Percentiles rank a stretch among this genome's conserved stretches.
phyloP scores from a whole-genome alignment of 1,140 invertebrate species.

The Macrocentrus cingulum region DNA sequence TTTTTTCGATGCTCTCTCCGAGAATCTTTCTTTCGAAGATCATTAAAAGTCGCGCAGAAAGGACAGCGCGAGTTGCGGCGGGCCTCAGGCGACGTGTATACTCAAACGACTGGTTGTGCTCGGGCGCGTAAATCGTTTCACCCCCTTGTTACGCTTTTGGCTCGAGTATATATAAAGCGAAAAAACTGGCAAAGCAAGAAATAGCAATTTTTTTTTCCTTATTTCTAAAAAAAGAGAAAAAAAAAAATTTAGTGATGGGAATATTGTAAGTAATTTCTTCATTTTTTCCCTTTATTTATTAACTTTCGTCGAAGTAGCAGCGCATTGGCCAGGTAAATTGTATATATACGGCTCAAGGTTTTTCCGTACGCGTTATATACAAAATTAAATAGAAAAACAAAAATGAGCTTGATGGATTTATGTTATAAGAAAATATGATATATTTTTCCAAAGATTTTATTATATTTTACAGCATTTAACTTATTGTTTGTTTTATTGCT shows the following conservation, averaged over 20 bases:
- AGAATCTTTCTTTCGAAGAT: conserved; percentile 11
- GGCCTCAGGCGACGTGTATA: conserved; percentile 1
- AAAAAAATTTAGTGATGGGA: no score
- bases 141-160: conserved; percentile 21
- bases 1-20: neutral
- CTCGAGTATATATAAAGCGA: conserved; percentile 3
- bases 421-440: conserved; percentile 17
- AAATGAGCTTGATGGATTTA: no score
- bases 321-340: no score
- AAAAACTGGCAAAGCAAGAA: neutral
- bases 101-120: conserved; percentile 20
- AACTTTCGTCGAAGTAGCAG: no score
- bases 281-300: no score
- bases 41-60: conserved; percentile 25
- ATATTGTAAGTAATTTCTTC: no score
- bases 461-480: conserved; percentile 59
- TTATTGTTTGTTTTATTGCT: conserved; percentile 59
- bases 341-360: no score
- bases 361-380: no score
- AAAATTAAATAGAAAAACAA: no score
- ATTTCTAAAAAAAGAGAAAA: no score
- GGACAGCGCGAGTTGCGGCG: conserved; percentile 7
- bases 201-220: neutral
- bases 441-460: conserved; percentile 46
- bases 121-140: conserved; percentile 22